These are phyloP conservation scores for Anarsia innoxiella DNA, from an alignment of 2,888 invertebrate species.

Conservation along the genomic window DNA sequence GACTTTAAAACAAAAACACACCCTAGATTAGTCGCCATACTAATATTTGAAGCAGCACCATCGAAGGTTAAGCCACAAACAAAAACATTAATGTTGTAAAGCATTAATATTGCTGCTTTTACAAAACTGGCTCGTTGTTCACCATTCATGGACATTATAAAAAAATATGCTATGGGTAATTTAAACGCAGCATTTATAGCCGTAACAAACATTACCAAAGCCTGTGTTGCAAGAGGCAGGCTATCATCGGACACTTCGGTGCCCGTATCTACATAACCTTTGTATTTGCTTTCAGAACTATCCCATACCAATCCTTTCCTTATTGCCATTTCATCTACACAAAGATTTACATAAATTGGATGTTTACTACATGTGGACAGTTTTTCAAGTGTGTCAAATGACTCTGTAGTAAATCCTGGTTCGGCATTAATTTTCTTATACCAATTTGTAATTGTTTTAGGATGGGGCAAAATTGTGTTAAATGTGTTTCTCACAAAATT, in stretches of 20 bases:
- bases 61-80: constrained; percentile 3
- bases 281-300: neutral
- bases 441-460: constrained; percentile 3
- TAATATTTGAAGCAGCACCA: constrained; percentile 5
- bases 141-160: neutral
- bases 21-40: constrained; percentile 2
- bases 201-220: neutral
- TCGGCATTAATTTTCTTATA: constrained; percentile 7
- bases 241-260: constrained; percentile 5
- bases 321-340: constrained; percentile 6
- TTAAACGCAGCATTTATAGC: neutral
- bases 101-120: constrained; percentile 1
- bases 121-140: constrained; percentile 3
- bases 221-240: neutral
- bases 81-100: constrained; percentile 4
- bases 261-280: constrained; percentile 5
- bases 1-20: neutral
- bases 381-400: neutral
- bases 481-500: constrained; percentile 7
- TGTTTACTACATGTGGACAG: neutral
- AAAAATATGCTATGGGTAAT: neutral
- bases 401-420: constrained; percentile 5
- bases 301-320: constrained; percentile 2
- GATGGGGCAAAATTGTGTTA: constrained; percentile 8
- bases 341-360: constrained; percentile 2